Evolutionary conservation across 1,140 invertebrate species (phyloP), one percentile per base, ranked within the genome.

Genomic region (Lucilia sericata): DNA sequence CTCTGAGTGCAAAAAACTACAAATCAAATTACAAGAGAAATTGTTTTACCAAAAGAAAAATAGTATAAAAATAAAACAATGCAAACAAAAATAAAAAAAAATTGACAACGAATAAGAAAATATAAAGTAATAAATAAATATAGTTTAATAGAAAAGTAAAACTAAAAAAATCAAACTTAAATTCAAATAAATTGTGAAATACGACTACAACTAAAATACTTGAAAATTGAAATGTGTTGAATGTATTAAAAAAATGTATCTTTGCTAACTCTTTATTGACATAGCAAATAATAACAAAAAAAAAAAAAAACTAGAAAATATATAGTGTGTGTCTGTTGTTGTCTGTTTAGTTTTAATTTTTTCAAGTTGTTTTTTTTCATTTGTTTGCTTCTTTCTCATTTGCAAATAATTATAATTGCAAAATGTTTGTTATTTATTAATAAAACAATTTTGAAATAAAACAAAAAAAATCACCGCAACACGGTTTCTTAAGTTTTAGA

Each of bases 11-110:
- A 70, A 9, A 70, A 70, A n/a, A 60, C n/a, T n/a, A n/a, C 34
- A 78, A 80, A 80, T 80, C 42, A 80, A 80, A 80, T 76, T 49
- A 80, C 76, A 51, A 80, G 19, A 80, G 49, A 80, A 70, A 21
- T 0, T n/a, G 5, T 19, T 5, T 47, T 49, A 49, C 42, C 3
- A 80, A 49, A 80, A 49, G 5, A 49, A 80, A 42, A 78, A n/a
- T n/a, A n/a, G n/a, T n/a, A 9, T 47, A 47, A 51, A 21, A 80
- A 21, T 49, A 78, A 42, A 78, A 42, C 19, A 8, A 21, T n/a
- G 47, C 10, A 78, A 78, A 78, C 17, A 49, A 49, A 19, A 25
- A 80, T 4, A 80, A 25, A 51, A 80, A 21, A 13, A 76, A 80
- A 49, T 12, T 3, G 5, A 49, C n/a, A 80, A 80, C 19, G 19